Base-by-base conservation (phyloP, 2,888 invertebrate species). In the Caenorhabditis sp. region DNA sequence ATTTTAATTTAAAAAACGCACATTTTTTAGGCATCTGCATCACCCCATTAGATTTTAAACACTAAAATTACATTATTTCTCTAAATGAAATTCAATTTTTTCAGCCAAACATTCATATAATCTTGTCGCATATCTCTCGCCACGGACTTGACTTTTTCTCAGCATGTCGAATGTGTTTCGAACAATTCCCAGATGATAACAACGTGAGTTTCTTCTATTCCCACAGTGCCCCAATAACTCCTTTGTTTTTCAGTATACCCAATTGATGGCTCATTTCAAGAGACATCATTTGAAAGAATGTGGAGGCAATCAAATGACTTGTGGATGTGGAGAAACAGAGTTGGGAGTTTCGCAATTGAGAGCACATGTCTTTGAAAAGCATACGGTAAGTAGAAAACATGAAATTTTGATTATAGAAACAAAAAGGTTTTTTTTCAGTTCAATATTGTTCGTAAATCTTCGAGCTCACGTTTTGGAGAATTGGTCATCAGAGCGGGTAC, bases 61-160 rank as follows among this genome's bases (percentile, higher is more conserved):
- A 4, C 31, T 25, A 26, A 23, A 23, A 43, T 49, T 59, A 31
- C 10, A 26, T 20, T 10, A 17, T 50, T 27, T 53, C 17, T 59
- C 20, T 36, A 36, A 36, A 36, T n/a, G n/a, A 36, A 36, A 8
- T n/a, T 52, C 50, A n/a, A 5, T 21, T 21, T 26, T 63, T 67
- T 38, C 63, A 67, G 63, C 38, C 17, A 1, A 7, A 12, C 0
- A 66, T 59, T 8, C 62, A 53, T 1, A 63, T 63, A 1, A 38
- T 60, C 1, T 67, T 62, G 52, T 68, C 67, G 25, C 77, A 77
- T 49, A 25, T 69, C 20, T 43, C 50, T 10, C 71, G 62, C 1
- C 77, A 77, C 38, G 77, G 75, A 43, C 54, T 77, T 17, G 63
- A 67, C n/a, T 61, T 54, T 36, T 68, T 67, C 36, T 61, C 68